phyloP scores from a whole-genome alignment of 2,113 vertebrate species.

The Hemichromis elongatus region DNA sequence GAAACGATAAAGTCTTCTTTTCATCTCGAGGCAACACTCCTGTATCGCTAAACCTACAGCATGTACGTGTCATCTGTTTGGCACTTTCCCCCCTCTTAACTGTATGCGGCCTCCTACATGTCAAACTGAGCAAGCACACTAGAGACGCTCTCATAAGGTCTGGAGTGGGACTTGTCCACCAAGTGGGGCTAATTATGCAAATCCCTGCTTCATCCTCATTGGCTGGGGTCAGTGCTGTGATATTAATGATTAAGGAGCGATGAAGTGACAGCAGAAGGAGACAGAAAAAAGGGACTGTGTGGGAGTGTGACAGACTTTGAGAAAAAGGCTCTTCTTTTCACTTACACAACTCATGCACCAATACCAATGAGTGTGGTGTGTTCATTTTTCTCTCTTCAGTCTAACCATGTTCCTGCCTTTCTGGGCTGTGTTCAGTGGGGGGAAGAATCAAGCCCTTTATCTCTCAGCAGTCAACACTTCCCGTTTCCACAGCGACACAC shows the following conservation, averaged over 20 bases:
- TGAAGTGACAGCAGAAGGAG: slow-evolving; percentile 14
- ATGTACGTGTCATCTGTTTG: not conserved
- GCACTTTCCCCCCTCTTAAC: slow-evolving; percentile 1
- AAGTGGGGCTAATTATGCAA: slow-evolving; percentile 67
- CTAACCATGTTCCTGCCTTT: slow-evolving; percentile 6
- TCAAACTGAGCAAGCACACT: slow-evolving; percentile 43
- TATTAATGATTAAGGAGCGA: slow-evolving; percentile 50
- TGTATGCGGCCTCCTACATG: slow-evolving; percentile 9
- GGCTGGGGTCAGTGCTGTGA: slow-evolving; percentile 49
- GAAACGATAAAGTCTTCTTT: not conserved
- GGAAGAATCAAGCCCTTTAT: slow-evolving; percentile 60
- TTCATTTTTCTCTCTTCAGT: not conserved
- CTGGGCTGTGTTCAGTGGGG: slow-evolving; percentile 34
- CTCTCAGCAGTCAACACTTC: slow-evolving; percentile 49
- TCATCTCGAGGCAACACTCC: not conserved
- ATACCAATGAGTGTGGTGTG: not conserved
- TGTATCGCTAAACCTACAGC: not conserved
- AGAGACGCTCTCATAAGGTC: slow-evolving; percentile 42
- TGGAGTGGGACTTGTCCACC: slow-evolving; percentile 58
- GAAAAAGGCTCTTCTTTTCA: not conserved
- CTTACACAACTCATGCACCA: not conserved
- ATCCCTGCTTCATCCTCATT: slow-evolving; percentile 57
- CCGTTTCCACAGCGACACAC: slow-evolving; percentile 58
- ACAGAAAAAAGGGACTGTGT: not conserved
- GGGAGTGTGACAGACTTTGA: not conserved